Evolutionary conservation across 2,797 vertebrate species (phyloP), one percentile per base, ranked within the genome.

Genomic region (Nyctalus aviator): DNA sequence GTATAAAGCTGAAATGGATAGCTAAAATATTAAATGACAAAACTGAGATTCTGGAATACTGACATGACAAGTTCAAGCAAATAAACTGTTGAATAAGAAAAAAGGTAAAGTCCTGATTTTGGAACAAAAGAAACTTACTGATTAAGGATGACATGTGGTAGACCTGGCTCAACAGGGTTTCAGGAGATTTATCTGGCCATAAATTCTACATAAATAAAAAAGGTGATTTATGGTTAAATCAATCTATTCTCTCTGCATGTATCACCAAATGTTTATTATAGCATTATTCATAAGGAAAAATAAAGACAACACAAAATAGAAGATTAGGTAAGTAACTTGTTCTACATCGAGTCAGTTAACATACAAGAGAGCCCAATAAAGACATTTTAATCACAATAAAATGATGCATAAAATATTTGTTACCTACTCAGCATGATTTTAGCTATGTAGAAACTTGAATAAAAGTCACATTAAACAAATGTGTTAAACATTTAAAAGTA

Each of bases 1-100:
- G 12, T 35, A 37, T 85, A 79, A 73, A 81, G 32, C 12, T 62
- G 23, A 57, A 91, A 41, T 3, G 18, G 25, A 76, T n/a, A 73
- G 23, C 15, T 77, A 83, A 89, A 91, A 83, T 71, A 35, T 59
- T 23, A 77, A 87, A 77, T 53, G 59, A 57, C 50, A 76, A 82
- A 62, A 62, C 4, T 76, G 77, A 76, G 21, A 62, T 83, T 69
- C 8, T 30, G 17, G 46, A 82, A 62, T 83, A 82, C 32, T 82
- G 50, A 71, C 12, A 55, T 41, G 71, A 69, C 82, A 3, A 23
- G 30, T 77, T 88, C 59, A 76, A 82, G 57, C 8, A 71, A n/a
- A 62, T 46, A 4, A 57, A 75, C 21, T 69, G 5, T 18, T 66
- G 62, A 87, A 32, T 62, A 69, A 35, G 13, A 66, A 81, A 8